Conservation (phyloP, 2,113 vertebrate genomes). For the Camelus bactrianus region DNA sequence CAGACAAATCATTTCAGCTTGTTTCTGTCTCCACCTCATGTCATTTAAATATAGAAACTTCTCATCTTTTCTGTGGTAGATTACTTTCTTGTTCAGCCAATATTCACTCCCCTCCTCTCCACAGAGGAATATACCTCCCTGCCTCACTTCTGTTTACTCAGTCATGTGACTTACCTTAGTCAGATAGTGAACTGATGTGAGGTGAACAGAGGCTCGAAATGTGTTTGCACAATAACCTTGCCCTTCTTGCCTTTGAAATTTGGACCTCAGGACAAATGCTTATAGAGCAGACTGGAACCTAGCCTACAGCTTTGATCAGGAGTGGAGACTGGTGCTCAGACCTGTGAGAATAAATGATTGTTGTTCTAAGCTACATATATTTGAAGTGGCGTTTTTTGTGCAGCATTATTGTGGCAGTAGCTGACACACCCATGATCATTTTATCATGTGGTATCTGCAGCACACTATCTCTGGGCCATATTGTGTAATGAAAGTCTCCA, state of each 20-base stretch:
- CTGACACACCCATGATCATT: background rate
- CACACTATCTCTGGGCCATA: background rate
- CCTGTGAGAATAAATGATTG: background rate
- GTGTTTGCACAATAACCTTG: background rate
- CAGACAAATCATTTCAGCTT: background rate
- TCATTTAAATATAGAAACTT: background rate
- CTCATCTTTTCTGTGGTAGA: background rate
- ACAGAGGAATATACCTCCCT: no score
- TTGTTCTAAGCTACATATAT: background rate
- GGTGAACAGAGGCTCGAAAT: background rate
- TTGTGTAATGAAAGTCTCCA: background rate
- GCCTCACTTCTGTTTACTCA: background rate
- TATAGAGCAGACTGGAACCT: background rate
- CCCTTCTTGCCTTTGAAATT: constrained; percentile 7
- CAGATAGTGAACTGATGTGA: background rate
- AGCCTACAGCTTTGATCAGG: background rate
- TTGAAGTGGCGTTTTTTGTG: background rate
- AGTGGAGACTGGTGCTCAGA: background rate
- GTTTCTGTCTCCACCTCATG: background rate
- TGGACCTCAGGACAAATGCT: background rate
- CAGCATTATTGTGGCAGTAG: background rate
- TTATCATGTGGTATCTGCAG: background rate
- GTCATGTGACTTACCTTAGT: background rate
- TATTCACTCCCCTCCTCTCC: background rate
- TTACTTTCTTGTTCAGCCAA: background rate